These are phyloP conservation scores for Campylomormyrus numenius DNA, from an alignment of 2,113 vertebrate genomes.

Conservation along the genomic window DNA sequence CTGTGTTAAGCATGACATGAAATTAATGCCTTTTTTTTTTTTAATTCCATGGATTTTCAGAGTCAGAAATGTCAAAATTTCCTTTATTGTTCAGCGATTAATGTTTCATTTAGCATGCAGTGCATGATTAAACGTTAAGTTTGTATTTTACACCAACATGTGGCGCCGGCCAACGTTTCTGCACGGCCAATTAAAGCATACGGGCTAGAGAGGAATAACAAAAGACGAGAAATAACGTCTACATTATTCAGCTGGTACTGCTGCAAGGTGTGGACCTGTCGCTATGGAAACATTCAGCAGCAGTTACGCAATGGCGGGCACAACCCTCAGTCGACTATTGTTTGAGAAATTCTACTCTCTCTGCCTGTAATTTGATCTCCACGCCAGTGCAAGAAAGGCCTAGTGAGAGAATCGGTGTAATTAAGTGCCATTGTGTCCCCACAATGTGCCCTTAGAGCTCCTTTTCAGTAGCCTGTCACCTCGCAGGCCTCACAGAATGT, in stretches of 20 bases:
- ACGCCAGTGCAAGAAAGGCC: background rate
- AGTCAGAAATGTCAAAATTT: background rate
- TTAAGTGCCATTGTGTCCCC: background rate
- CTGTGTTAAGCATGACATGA: background rate
- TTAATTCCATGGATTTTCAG: background rate
- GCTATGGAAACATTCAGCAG: background rate
- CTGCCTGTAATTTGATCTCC: background rate
- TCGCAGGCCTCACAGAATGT: background rate
- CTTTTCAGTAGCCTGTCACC: background rate
- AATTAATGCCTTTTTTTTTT: background rate
- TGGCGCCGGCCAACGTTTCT: background rate
- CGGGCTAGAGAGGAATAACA: background rate
- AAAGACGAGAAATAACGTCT: background rate
- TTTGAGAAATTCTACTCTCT: background rate
- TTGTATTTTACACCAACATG: background rate
- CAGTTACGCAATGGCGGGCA: background rate
- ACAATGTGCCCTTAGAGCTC: background rate
- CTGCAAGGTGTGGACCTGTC: background rate
- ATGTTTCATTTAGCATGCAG: background rate
- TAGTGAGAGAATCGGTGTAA: background rate
- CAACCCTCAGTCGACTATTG: background rate
- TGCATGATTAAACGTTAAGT: background rate
- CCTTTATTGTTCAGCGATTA: background rate
- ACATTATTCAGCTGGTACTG: background rate
- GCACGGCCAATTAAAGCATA: background rate